Conservation (phyloP, 2,797 vertebrate genomes). For the Sciurus vulgaris region DNA sequence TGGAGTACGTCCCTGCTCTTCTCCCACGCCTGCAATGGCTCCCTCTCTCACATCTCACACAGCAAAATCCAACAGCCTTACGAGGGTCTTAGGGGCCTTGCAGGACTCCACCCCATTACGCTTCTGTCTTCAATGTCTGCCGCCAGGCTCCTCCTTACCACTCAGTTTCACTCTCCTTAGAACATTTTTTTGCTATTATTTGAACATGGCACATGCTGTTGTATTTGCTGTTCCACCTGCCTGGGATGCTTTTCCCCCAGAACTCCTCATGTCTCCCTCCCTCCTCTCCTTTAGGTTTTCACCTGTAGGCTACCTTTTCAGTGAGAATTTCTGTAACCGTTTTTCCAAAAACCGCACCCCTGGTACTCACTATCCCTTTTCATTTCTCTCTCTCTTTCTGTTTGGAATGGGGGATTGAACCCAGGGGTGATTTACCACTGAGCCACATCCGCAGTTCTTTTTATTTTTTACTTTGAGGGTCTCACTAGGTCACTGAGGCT, state of each 20-base stretch:
- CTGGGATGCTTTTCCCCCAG: background rate
- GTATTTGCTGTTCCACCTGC: background rate
- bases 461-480: too few relatives aligned
- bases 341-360: background rate
- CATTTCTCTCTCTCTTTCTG: too few relatives aligned
- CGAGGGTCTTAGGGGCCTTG: background rate
- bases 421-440: background rate
- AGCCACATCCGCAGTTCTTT: background rate
- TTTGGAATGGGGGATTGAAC: background rate
- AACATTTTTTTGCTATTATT: background rate
- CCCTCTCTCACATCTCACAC: background rate
- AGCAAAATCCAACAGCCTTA: background rate
- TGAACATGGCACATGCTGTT: fast-evolving
- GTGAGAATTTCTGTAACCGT: background rate
- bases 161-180: too few relatives aligned
- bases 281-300: background rate
- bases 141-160: fast-evolving
- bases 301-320: background rate
- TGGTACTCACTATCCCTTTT: fast-evolving
- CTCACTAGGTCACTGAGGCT: too few relatives aligned
- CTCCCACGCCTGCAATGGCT: background rate
- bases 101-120: background rate
- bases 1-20: background rate
- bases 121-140: background rate
- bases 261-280: background rate